phyloP scores from a whole-genome alignment of 2,888 invertebrate species.

The Oxystoma pomonae region DNA sequence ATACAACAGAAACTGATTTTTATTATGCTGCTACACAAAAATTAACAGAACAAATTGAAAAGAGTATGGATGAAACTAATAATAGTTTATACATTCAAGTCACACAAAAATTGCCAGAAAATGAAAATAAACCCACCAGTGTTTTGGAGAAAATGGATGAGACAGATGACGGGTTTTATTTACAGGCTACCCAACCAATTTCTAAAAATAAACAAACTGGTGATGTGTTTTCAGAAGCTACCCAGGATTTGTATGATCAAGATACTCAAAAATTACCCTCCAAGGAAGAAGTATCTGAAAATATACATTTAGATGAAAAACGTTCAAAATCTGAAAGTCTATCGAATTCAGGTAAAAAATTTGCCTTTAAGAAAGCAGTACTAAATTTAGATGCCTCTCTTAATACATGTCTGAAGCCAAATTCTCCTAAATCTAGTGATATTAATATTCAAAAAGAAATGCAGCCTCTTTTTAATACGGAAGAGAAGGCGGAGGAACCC shows the following conservation, averaged over 20 bases:
- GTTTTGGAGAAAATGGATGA: constrained; percentile 1
- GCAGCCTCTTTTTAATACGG: too few species aligned
- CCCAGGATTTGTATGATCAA: constrained; percentile 12
- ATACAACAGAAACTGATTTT: constrained; percentile 13
- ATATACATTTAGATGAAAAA: not conserved
- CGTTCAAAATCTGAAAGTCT: not conserved
- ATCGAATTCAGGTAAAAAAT: constrained; percentile 2
- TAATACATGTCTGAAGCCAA: constrained; percentile 3
- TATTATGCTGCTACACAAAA: constrained; percentile 22
- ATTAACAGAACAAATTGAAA: constrained; percentile 11
- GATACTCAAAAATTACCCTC: not conserved
- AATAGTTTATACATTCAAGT: constrained; percentile 28
- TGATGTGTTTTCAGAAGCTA: constrained; percentile 5
- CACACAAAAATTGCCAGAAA: constrained; percentile 26
- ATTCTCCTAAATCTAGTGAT: not conserved
- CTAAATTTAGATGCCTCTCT: constrained; percentile 14
- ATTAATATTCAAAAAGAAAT: too few species aligned
- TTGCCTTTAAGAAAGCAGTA: constrained; percentile 15
- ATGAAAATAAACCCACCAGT: not conserved
- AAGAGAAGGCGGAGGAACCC: too few species aligned
- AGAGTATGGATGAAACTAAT: constrained; percentile 4
- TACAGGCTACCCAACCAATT: constrained; percentile 16
- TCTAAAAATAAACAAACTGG: not conserved
- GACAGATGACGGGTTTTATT: constrained; percentile 11
- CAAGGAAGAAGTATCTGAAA: not conserved